These are phyloP conservation scores for Myrmecophaga tridactyla DNA, from an alignment of 2,113 vertebrate genomes.

Conservation along the genomic window DNA sequence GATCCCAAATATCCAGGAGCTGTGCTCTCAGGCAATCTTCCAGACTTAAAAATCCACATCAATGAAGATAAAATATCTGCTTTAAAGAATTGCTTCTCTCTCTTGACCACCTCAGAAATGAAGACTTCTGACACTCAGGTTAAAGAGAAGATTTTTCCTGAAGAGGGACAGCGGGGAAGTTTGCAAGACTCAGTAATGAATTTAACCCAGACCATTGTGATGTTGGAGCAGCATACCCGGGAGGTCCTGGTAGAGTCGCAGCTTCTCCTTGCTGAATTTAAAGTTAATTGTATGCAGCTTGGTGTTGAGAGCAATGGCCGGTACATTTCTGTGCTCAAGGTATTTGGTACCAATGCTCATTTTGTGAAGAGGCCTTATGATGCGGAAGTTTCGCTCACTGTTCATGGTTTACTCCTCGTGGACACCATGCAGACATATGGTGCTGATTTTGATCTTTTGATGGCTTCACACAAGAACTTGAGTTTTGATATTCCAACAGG, in stretches of 20 bases:
- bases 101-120: constrained; percentile 85
- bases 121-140: constrained; percentile 85
- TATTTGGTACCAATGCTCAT: constrained; percentile 95
- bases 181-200: constrained; percentile 93
- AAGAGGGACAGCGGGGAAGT: constrained; percentile 88
- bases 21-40: constrained; percentile 93
- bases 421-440: constrained; percentile 98
- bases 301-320: constrained; percentile 95
- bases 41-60: constrained; percentile 97
- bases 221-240: constrained; percentile 93
- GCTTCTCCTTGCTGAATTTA: constrained; percentile 95
- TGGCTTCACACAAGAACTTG: constrained; percentile 97
- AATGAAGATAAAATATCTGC: constrained; percentile 97
- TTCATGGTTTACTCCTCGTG: constrained; percentile 95
- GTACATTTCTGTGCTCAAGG: constrained; percentile 98
- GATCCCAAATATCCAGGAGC: constrained; percentile 96
- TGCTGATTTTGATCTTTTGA: constrained; percentile 96
- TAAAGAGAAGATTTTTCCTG: constrained; percentile 91
- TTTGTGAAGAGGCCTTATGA: constrained; percentile 98
- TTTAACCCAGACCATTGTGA: constrained; percentile 94
- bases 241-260: constrained; percentile 97
- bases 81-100: constrained; percentile 90
- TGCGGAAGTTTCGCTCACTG: constrained; percentile 93
- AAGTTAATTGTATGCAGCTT: constrained; percentile 97
- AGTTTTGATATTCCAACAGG: constrained; percentile 96